phyloP scores from a whole-genome alignment of 1,140 invertebrate species.

The Caenorhabditis tropicalis region DNA sequence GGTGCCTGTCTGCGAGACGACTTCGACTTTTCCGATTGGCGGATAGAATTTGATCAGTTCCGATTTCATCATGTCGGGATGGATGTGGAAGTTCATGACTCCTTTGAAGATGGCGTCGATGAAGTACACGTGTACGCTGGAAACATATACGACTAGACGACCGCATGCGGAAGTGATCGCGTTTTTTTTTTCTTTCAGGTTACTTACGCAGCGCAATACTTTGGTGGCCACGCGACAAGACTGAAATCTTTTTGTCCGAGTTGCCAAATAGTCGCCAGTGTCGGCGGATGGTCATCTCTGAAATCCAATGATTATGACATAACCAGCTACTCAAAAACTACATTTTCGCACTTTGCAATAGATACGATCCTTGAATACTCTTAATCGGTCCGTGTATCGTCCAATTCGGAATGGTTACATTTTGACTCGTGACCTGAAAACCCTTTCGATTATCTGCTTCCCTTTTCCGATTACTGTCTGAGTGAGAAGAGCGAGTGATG shows the following conservation, averaged over 20 bases:
- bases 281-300: neutral
- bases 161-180: too few relatives aligned
- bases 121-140: slow-evolving; percentile 5
- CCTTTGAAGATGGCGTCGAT: neutral
- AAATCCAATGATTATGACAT: neutral
- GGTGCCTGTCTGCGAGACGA: neutral
- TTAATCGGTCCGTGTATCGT: neutral
- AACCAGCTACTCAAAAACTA: neutral
- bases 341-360: neutral
- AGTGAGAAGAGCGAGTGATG: neutral
- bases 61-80: neutral
- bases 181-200: too few relatives aligned
- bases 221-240: neutral
- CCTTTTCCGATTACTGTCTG: neutral
- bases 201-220: slow-evolving; percentile 12
- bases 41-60: neutral
- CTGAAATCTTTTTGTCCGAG: neutral
- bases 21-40: neutral
- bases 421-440: neutral
- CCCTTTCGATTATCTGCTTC: neutral
- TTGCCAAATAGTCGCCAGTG: neutral
- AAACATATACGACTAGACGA: neutral
- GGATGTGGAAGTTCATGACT: neutral
- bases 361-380: neutral
- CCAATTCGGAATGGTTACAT: neutral